Percentiles rank a stretch among this genome's conserved stretches.
Evolutionary conservation across 2,113 vertebrate genomes (phyloP).

Genomic region (Eonycteris spelaea): DNA sequence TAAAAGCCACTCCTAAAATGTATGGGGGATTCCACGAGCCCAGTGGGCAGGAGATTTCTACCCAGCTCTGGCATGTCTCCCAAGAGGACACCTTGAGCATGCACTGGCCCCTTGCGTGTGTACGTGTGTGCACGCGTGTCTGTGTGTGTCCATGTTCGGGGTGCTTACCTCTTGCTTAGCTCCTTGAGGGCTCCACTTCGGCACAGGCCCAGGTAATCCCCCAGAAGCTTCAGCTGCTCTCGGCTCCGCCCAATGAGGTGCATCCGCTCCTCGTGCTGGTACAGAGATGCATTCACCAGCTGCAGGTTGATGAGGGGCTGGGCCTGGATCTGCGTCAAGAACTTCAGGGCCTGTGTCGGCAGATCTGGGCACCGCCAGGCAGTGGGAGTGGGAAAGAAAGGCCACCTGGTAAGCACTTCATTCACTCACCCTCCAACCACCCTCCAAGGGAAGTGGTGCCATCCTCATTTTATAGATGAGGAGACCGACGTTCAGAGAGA

Average conservation of each 20-base stretch:
- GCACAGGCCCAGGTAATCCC: constrained; percentile 92
- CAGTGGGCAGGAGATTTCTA: not conserved
- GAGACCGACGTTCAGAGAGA: not conserved
- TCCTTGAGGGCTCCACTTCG: constrained; percentile 91
- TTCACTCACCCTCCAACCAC: too few relatives aligned
- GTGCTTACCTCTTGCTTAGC: constrained; percentile 81
- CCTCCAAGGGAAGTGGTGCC: not conserved
- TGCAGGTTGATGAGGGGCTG: constrained; percentile 93
- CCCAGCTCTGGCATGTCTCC: not conserved
- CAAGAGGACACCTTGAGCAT: rapidly evolving
- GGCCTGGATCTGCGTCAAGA: constrained; percentile 86
- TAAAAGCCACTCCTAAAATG: not conserved
- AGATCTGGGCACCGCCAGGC: constrained; percentile 83
- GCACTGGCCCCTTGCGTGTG: not conserved
- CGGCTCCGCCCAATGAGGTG: constrained; percentile 80
- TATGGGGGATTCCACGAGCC: not conserved
- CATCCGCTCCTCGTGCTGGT: constrained; percentile 89
- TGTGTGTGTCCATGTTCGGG: rapidly evolving
- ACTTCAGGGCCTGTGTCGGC: constrained; percentile 86
- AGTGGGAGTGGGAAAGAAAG: not conserved
- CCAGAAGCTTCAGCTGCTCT: constrained; percentile 92
- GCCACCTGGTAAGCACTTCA: not conserved
- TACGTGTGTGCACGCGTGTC: not conserved
- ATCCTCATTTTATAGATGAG: not conserved
- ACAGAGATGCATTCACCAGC: constrained; percentile 89